Base-by-base conservation (phyloP, 1,140 invertebrate species). In the Ceratosolen fusciceps region DNA sequence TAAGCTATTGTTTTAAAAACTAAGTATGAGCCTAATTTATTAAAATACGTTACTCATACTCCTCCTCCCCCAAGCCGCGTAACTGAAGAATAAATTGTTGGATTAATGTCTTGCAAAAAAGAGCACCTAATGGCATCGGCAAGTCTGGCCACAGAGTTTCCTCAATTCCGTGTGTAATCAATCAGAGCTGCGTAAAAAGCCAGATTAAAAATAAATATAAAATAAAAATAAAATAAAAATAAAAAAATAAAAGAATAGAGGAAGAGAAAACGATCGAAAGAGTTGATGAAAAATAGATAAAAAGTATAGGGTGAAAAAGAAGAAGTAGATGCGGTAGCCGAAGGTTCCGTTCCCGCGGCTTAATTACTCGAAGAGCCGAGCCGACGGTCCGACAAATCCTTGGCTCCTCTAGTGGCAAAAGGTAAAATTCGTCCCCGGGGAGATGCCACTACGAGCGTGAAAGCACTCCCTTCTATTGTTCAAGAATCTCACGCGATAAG, bases 141-240 rank as follows among this genome's bases (percentile, higher is more conserved):
- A 39, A 37, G 9, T 68, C 16, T 4, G 16, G 39, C 31, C 60
- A 47, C 31, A 67, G n/a, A 29, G 71, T 79, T 73, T 79, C 16
- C 47, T 73, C 29, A 43, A 79, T 72, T 73, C 58, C 19, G 16
- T 37, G 26, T 52, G 70, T 67, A 67, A 79, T 79, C 77, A 74
- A 74, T 79, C 77, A 79, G n/a, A 19, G 47, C 39, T 26, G n/a
- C 37, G 47, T 26, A 56, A 68, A 77, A 79, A 73, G 24, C 24
- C 26, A 56, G 47, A 34, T 24, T 29, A 47, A 72, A 72, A 62
- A 21, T 43, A 43, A n/a, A n/a, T n/a, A n/a, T n/a, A n/a, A n/a
- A n/a, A n/a, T n/a, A n/a, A n/a, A n/a, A n/a, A n/a, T n/a, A n/a
- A n/a, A n/a, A n/a, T n/a, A n/a, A n/a, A n/a, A n/a, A n/a, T n/a